Conservation (phyloP, 2,113 vertebrate species). For the Strix aluco region DNA sequence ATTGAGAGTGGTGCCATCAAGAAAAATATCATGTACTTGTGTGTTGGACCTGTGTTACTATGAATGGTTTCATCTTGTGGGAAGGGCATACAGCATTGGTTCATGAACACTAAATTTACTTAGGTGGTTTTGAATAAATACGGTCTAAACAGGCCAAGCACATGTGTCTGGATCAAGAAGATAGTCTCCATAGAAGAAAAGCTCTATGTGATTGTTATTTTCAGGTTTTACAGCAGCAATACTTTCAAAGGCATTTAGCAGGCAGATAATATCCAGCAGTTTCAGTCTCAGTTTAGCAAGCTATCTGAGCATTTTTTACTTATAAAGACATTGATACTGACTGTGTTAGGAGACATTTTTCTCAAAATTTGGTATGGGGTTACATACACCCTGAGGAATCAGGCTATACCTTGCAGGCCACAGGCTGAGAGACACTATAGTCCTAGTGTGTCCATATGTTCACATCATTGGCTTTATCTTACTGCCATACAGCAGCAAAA, state of each 20-base stretch:
- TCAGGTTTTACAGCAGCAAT: not conserved
- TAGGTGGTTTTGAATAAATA: not conserved
- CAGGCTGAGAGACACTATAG: not conserved
- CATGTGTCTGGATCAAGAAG: not conserved
- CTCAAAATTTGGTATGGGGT: not conserved
- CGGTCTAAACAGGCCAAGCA: not conserved
- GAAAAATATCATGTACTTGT: not conserved
- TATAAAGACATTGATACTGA: not conserved
- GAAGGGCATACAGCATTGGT: not conserved
- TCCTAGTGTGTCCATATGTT: not conserved
- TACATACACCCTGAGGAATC: not conserved
- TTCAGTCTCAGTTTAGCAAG: not conserved
- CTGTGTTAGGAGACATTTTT: not conserved
- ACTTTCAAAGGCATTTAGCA: not conserved
- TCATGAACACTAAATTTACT: not conserved
- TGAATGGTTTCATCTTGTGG: accelerated
- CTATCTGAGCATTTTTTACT: not conserved
- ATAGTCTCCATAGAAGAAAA: not conserved
- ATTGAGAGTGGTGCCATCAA: not conserved
- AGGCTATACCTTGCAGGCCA: not conserved
- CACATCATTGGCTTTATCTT: not conserved
- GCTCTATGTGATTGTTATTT: not conserved
- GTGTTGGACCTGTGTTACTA: not conserved
- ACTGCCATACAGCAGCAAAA: not conserved
- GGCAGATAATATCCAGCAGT: not conserved